These are phyloP conservation scores for Spisula subtruncata DNA, from an alignment of 2,888 invertebrate genomes.

Conservation along the genomic window DNA sequence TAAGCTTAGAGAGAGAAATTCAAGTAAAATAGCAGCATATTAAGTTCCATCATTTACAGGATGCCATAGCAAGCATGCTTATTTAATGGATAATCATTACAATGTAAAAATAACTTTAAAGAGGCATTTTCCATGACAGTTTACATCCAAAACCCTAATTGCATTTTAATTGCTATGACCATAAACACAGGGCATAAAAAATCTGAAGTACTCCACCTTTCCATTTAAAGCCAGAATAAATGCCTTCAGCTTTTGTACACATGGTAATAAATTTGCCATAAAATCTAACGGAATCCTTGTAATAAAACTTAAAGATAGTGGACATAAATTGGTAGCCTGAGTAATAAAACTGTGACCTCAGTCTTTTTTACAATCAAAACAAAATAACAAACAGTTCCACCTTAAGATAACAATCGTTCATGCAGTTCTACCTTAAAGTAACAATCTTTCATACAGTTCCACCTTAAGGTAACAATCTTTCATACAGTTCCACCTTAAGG, in stretches of 20 bases:
- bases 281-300: neutral
- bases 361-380: neutral
- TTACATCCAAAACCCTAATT: constrained; percentile 2
- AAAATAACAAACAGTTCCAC: neutral
- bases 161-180: neutral
- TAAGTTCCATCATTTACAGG: neutral
- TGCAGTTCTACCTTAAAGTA: too few species aligned
- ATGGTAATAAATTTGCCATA: neutral
- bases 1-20: neutral
- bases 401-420: neutral
- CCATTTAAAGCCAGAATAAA: neutral
- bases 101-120: neutral
- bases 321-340: neutral
- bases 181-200: constrained; percentile 5
- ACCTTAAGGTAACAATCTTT: too few species aligned
- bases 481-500: too few species aligned
- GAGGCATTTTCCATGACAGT: neutral
- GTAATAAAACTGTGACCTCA: neutral
- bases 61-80: neutral
- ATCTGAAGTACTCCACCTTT: constrained; percentile 11
- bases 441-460: too few species aligned
- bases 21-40: neutral
- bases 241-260: neutral
- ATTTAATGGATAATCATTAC: neutral
- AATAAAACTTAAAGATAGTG: neutral